Evolutionary conservation across 2,113 vertebrate species (phyloP).

Genomic region (Syngnathus typhle): DNA sequence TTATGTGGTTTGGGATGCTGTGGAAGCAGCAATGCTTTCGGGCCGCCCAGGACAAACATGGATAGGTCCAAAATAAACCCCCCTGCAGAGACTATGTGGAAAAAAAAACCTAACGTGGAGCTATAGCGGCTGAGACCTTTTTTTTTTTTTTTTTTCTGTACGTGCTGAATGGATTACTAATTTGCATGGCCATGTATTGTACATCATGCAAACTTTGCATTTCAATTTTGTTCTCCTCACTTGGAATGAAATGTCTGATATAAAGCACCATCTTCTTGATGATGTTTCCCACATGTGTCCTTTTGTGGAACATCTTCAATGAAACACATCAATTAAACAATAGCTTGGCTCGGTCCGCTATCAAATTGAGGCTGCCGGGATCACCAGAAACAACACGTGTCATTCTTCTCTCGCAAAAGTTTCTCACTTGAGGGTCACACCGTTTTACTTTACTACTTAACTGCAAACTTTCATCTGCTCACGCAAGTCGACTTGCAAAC

Average conservation of each 20-base stretch:
- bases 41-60: slow-evolving; percentile 68
- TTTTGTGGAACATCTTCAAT: neutral
- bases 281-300: slow-evolving; percentile 12
- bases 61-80: slow-evolving; percentile 72
- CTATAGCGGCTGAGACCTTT: slow-evolving; percentile 67
- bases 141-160: slow-evolving; percentile 66
- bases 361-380: slow-evolving; percentile 39
- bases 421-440: slow-evolving; percentile 35
- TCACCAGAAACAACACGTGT: slow-evolving; percentile 37
- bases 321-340: slow-evolving; percentile 7
- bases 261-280: slow-evolving; percentile 1
- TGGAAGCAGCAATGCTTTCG: slow-evolving; percentile 45
- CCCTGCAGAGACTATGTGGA: slow-evolving; percentile 70
- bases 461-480: slow-evolving; percentile 32
- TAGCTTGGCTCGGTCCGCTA: slow-evolving; percentile 23
- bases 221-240: neutral
- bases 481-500: slow-evolving; percentile 4
- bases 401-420: slow-evolving; percentile 40
- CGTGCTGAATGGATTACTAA: slow-evolving; percentile 14
- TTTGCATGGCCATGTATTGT: neutral
- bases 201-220: slow-evolving; percentile 1
- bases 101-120: slow-evolving; percentile 73
- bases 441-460: slow-evolving; percentile 43
- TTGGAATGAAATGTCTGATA: slow-evolving; percentile 1
- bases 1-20: slow-evolving; percentile 63